Evolutionary conservation across 2,113 vertebrate genomes (phyloP), one percentile per base, ranked within the genome.

Genomic region (Sinocyclocheilus rhinocerous): DNA sequence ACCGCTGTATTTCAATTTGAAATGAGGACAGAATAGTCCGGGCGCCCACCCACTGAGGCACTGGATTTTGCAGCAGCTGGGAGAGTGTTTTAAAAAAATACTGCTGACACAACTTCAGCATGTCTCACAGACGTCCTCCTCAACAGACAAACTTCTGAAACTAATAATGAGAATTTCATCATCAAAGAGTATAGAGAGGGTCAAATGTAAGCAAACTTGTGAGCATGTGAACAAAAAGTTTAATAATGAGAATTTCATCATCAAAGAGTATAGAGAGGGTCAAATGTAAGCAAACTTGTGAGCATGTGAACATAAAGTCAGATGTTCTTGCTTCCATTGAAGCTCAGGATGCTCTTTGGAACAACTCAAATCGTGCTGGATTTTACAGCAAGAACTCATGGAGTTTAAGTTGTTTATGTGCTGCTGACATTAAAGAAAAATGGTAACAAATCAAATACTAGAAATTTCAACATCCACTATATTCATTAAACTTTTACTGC

Each of bases 21-120:
- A 81, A 36, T 86, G 52, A 78, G 81, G 83, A 76, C 50, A 70
- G 77, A 39, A 50, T 33, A 76, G 77, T 85, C 48, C 26, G n/a
- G 52, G 67, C 52, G 65, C 81, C 70, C 42, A 81, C 79, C 70
- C 59, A 78, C 65, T 87, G 84, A 59, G 57, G 76, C 50, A 78
- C 42, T 45, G 36, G 65, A 76, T 16, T 36, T n/a, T 78, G 78
- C 26, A 50, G 42, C 83, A 84, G 89, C 85, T 87, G 84, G 80
- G 55, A 72, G 59, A 45, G 70, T 57, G 86, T 61, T 76, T 90
- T 89, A 89, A 33, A 33, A 33, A 63, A 89, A 89, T 89, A 89
- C 20, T 91, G 91, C 90, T 90, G 87, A 92, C 85, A 70, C 82
- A 76, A 90, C 78, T 80, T 81, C 86, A 80, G 89, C 22, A 1